Conservation (phyloP, 2,113 vertebrate genomes). For the Gymnocephalus cernua region DNA sequence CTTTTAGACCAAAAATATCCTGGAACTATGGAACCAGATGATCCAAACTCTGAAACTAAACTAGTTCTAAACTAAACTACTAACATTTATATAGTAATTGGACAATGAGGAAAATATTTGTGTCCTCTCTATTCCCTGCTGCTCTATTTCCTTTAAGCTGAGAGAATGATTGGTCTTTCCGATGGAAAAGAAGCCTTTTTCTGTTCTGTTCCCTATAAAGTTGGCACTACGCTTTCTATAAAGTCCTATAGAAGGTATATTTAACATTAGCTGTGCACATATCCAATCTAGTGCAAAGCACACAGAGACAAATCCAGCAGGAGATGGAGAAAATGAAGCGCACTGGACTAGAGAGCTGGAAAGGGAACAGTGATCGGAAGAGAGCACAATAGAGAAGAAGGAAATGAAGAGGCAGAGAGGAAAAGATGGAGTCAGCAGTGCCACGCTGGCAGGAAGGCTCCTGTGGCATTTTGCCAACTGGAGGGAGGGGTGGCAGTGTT, state of each 20-base stretch:
- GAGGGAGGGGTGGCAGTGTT: slow-evolving; percentile 8
- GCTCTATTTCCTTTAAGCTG: background rate
- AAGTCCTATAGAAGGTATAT: background rate
- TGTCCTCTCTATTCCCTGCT: background rate
- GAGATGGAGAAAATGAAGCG: slow-evolving; percentile 32
- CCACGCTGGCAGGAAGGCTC: slow-evolving; percentile 85
- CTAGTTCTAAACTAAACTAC: too few species aligned
- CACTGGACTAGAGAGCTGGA: slow-evolving; percentile 1
- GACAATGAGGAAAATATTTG: background rate
- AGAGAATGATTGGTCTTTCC: background rate
- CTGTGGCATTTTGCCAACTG: slow-evolving; percentile 75
- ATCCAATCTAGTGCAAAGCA: background rate
- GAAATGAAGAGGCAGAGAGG: slow-evolving; percentile 59
- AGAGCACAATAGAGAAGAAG: slow-evolving; percentile 43
- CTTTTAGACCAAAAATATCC: too few species aligned
- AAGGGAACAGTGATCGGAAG: slow-evolving; percentile 34
- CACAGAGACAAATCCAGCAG: slow-evolving; percentile 16
- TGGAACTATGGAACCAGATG: too few species aligned
- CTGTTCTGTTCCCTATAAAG: background rate
- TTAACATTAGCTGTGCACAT: background rate
- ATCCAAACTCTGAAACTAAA: too few species aligned
- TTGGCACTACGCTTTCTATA: slow-evolving; percentile 4
- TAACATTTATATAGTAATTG: too few species aligned
- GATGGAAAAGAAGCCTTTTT: background rate
- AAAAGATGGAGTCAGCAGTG: slow-evolving; percentile 78